Base-by-base conservation (phyloP, 2,113 vertebrate species). In the Gavia stellata region DNA sequence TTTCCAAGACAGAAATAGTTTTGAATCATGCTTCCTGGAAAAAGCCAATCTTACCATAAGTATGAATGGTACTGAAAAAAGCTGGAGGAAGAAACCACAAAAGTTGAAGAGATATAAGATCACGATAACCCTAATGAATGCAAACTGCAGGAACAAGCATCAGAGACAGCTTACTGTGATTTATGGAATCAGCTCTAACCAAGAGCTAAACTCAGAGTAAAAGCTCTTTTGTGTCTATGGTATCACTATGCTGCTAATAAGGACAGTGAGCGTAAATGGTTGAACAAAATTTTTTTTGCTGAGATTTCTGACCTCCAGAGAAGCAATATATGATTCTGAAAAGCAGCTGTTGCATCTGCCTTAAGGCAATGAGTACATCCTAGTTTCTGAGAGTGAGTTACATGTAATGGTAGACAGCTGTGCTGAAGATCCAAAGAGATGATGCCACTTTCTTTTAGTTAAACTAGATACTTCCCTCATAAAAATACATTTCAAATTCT, bases 231-330 rank as follows among this genome's bases (percentile, higher is more conserved):
- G 29, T n/a, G 19, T 80, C 53, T 68, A 10, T 1, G 11, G 4
- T 83, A 81, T 40, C 44, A 62, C 14, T 44, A 7, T 52, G 7
- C 6, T 83, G 9, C 11, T 79, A 92, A 67, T 70, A 73, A 58
- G 8, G 10, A 31, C 9, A 45, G 45, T 50, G 14, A 59, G 3
- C 0, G 0, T 38, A 71, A 71, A 62, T 8, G 6, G 10, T 47
- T 72, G 66, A 80, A 86, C 3, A 4, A 50, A 10, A 18, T 53
- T 24, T 50, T 75, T 58, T 77, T 84, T 33, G 3, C 16, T 68
- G 61, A 53, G 26, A 31, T 67, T 86, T 70, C 53, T 73, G 18
- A n/a, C 15, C 12, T 34, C 40, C 47, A n/a, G 17, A 78, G 9
- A 81, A 81, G 12, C 14, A 50, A 42, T 49, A 55, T 6, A 13